Evolutionary conservation across 1,140 invertebrate species (phyloP).

Genomic region (Lordiphosa clarofinis): DNA sequence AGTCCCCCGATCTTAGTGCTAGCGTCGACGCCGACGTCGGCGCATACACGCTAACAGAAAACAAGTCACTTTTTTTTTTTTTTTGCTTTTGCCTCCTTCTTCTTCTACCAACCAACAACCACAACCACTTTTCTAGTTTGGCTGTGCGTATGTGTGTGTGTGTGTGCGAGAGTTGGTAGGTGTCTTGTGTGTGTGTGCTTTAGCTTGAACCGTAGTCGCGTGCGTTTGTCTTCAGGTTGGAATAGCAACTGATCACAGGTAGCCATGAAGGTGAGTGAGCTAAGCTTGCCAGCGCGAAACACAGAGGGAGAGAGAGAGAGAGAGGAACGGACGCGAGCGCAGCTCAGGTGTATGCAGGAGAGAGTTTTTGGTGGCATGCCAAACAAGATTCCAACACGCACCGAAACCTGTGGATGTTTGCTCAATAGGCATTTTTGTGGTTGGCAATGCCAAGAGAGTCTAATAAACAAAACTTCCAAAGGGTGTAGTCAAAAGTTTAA

Average conservation of each 20-base stretch:
- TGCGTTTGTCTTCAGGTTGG: slow-evolving; percentile 53
- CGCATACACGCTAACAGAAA: slow-evolving; percentile 52
- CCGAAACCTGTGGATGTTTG: slow-evolving; percentile 39
- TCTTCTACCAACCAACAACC: slow-evolving; percentile 46
- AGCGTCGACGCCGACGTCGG: slow-evolving; percentile 39
- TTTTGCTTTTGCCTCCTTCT: slow-evolving; percentile 33
- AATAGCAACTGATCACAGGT: slow-evolving; percentile 65
- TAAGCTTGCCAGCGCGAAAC: slow-evolving; percentile 31
- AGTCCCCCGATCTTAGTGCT: slow-evolving; percentile 60
- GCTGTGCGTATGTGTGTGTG: slow-evolving; percentile 22
- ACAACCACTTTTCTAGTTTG: slow-evolving; percentile 46
- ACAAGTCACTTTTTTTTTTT: slow-evolving; percentile 63
- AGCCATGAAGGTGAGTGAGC: slow-evolving; percentile 65
- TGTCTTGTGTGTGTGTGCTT: slow-evolving; percentile 18
- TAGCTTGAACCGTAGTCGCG: slow-evolving; percentile 37
- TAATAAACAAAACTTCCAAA: slow-evolving; percentile 18
- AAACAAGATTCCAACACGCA: slow-evolving; percentile 71
- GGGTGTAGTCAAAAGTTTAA: slow-evolving; percentile 22
- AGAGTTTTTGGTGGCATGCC: slow-evolving; percentile 22
- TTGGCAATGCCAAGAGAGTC: slow-evolving; percentile 32
- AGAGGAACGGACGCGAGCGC: slow-evolving; percentile 1
- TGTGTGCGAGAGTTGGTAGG: slow-evolving; percentile 10
- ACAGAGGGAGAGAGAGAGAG: slow-evolving; percentile 1
- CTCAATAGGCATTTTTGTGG: slow-evolving; percentile 44
- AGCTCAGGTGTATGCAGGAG: slow-evolving; percentile 37